Conservation (phyloP, 2,797 vertebrate species). For the Liparis tanakae region DNA sequence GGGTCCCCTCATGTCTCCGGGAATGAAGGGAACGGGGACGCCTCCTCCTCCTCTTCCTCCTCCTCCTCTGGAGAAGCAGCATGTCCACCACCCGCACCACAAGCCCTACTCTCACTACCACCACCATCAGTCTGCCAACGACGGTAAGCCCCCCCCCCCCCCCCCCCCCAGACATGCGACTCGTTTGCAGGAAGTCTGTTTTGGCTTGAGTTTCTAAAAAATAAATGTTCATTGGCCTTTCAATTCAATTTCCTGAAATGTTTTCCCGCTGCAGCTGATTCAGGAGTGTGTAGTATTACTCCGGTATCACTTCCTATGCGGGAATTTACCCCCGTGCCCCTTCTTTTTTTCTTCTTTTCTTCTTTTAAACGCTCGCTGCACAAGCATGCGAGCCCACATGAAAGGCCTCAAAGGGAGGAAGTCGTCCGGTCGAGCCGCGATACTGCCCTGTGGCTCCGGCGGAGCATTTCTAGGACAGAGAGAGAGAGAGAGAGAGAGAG, state of each 20-base stretch:
- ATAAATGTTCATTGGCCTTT: slow-evolving; percentile 32
- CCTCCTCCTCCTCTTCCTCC: slow-evolving; percentile 70
- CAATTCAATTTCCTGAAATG: slow-evolving; percentile 37
- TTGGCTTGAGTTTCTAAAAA: slow-evolving; percentile 16
- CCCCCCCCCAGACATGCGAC: neutral
- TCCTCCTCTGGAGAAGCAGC: slow-evolving; percentile 85
- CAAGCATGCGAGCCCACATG: slow-evolving; percentile 49
- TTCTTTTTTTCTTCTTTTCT: neutral
- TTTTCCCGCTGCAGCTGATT: slow-evolving; percentile 39
- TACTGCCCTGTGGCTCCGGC: slow-evolving; percentile 56
- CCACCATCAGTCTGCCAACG: slow-evolving; percentile 82
- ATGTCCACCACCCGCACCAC: slow-evolving; percentile 84
- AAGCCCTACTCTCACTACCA: slow-evolving; percentile 89
- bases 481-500: slow-evolving; percentile 44
- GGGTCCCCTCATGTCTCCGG: slow-evolving; percentile 85
- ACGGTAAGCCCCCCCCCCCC: slow-evolving; percentile 75
- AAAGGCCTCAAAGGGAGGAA: slow-evolving; percentile 62
- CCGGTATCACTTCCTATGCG: slow-evolving; percentile 22
- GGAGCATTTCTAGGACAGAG: slow-evolving; percentile 48
- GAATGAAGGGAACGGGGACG: slow-evolving; percentile 88
- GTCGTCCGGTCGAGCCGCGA: slow-evolving; percentile 43
- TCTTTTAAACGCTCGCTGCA: slow-evolving; percentile 12
- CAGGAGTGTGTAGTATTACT: slow-evolving; percentile 20
- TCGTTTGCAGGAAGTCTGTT: slow-evolving; percentile 38
- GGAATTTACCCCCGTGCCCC: slow-evolving; percentile 18